Evolutionary conservation across 2,888 invertebrate genomes (phyloP), one percentile per base, ranked within the genome.

Genomic region (Parnassius orleans): DNA sequence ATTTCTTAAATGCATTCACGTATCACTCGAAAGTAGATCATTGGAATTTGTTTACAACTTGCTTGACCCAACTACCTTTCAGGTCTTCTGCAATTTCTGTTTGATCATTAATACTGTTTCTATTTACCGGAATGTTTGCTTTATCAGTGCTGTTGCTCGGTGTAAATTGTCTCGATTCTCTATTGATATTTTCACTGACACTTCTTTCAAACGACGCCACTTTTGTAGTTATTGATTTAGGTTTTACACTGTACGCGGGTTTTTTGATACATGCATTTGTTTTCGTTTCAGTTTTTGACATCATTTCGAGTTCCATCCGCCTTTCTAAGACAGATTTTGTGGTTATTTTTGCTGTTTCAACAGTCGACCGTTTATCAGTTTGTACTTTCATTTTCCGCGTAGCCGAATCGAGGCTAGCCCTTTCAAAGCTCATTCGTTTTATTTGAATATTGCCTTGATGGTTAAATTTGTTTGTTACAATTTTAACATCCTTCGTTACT

Each of bases 41-140:
- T 92, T 95, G 95, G 76, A 95, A 93, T 88, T 95, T 93, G 70
- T 94, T 95, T 12, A 95, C 94, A 73, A 95, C 94, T 73, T 95
- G 94, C 74, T 94, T 95, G 0, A 95, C 95, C 95, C 95, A 95
- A 72, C 92, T 92, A 43, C 94, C 94, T 84, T 93, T 93, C 5
- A 84, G 78, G 63, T 89, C 88, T 9, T 76, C 75, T 54, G 81
- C 75, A 57, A 67, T 67, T 69, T 72, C 67, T 41, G 59, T 77
- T 67, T 70, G 69, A 65, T 79, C 81, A 65, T 69, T 73, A 67
- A 70, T 69, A 76, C 71, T 77, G 71, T 65, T 79, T 73, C 72
- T 79, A 56, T 71, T 78, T 14, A 72, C 67, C 56, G 79, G 78
- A 75, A 80, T 77, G 74, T 78, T 76, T 11, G 70, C 69, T 69